phyloP scores from a whole-genome alignment of 1,140 invertebrate genomes.

The Paraescarpia echinospica region DNA sequence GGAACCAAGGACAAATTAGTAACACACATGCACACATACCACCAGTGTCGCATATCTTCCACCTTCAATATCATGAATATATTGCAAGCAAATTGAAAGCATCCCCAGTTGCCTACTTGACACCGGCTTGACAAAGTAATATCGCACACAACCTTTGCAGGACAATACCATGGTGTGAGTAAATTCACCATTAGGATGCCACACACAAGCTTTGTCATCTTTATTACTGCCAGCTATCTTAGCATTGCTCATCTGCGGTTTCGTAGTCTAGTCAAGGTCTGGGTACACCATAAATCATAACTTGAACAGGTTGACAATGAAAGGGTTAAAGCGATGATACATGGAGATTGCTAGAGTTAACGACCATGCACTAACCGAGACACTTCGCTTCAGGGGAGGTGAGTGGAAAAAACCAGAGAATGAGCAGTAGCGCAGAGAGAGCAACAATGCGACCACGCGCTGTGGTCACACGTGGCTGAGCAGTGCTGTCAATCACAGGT shows the following conservation, averaged over 20 bases:
- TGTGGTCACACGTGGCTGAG: background rate
- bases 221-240: background rate
- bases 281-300: background rate
- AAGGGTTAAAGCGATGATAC: background rate
- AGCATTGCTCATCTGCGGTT: background rate
- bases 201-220: background rate
- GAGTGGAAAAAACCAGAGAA: background rate
- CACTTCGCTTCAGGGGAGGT: background rate
- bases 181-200: background rate
- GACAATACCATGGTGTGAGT: background rate
- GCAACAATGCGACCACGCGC: constrained; percentile 2
- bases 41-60: background rate
- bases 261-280: background rate
- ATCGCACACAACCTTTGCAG: background rate
- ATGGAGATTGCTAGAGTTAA: constrained; percentile 1
- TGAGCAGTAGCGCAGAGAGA: background rate
- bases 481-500: background rate
- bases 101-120: background rate
- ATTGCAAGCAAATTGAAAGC: background rate
- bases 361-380: constrained; percentile 3
- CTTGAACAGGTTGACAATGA: background rate
- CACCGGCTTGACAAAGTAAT: background rate
- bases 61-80: background rate
- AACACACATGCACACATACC: background rate
- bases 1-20: no score